Conservation (phyloP, 2,888 invertebrate species). For the Toxonevra muliebris region DNA sequence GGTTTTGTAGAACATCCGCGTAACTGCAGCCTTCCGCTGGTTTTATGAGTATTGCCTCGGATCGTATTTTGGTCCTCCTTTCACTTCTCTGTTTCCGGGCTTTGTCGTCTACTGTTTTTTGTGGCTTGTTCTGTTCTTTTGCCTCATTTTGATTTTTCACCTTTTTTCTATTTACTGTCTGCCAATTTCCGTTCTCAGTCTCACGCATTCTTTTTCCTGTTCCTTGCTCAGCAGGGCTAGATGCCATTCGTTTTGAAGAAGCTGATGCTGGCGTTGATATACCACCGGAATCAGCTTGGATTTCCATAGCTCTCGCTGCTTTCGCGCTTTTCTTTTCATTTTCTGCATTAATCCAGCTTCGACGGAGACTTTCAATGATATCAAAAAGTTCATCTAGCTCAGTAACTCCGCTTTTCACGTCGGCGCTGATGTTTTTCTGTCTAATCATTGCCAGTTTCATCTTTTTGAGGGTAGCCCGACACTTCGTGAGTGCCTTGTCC, state of each 20-base stretch:
- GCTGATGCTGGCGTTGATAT: not conserved
- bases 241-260: not conserved
- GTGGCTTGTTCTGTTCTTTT: not conserved
- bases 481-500: too few species aligned
- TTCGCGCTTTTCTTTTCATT: not conserved
- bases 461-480: too few species aligned
- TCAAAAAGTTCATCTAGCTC: too few species aligned
- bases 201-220: too few species aligned
- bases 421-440: too few species aligned
- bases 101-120: not conserved
- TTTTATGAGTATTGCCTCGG: not conserved
- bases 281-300: too few species aligned
- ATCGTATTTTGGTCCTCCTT: not conserved
- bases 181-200: not conserved
- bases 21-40: not conserved
- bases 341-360: not conserved
- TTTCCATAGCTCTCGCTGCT: not conserved
- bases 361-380: not conserved
- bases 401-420: too few species aligned
- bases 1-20: too few species aligned
- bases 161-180: not conserved
- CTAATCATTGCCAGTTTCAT: too few species aligned
- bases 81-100: not conserved
- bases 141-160: not conserved
- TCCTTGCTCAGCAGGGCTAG: not conserved